Base-by-base conservation (phyloP, 1,140 invertebrate species). In the Bombus affinis region DNA sequence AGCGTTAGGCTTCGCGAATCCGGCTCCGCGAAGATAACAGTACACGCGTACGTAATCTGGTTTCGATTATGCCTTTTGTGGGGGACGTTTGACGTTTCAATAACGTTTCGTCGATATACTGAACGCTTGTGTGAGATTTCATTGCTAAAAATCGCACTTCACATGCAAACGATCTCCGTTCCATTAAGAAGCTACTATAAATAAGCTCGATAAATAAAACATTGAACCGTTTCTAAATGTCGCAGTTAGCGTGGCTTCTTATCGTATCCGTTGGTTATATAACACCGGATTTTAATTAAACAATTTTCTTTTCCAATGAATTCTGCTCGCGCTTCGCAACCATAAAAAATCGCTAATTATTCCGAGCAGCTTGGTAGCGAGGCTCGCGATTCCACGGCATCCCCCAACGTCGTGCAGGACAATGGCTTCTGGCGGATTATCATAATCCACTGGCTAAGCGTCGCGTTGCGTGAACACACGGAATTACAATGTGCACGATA, bases 401-500 rank as follows among this genome's bases (percentile, higher is more conserved):
- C 42, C 73, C 72, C 10, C 73, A 22, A 47, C 53, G 13, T 28
- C 32, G 42, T 22, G 35, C 68, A 53, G 65, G 37, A 47, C 85
- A 70, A 83, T 53, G 71, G 73, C 70, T 57, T 75, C n/a, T 6
- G 53, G 18, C 32, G 88, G 78, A 89, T 89, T 89, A 89, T 57
- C 88, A 83, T 81, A 89, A 89, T 89, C 77, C 79, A 44, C n/a
- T 47, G 66, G 37, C 37, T 47, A 68, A 74, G 71, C 37, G 85
- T 89, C 70, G 77, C 44, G 75, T 77, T 72, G 62, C 80, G 78
- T 74, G 81, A 82, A 89, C 71, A 68, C 68, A 68, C 66, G 77
- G 65, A 79, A 57, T 66, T 89, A 89, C 84, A 82, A 74, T 70
- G 70, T 59, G 72, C 85, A 66, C 74, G 88, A 89, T 84, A 84